These are phyloP conservation scores for Desmodus rotundus DNA, from an alignment of 2,113 vertebrate genomes.

Conservation along the genomic window DNA sequence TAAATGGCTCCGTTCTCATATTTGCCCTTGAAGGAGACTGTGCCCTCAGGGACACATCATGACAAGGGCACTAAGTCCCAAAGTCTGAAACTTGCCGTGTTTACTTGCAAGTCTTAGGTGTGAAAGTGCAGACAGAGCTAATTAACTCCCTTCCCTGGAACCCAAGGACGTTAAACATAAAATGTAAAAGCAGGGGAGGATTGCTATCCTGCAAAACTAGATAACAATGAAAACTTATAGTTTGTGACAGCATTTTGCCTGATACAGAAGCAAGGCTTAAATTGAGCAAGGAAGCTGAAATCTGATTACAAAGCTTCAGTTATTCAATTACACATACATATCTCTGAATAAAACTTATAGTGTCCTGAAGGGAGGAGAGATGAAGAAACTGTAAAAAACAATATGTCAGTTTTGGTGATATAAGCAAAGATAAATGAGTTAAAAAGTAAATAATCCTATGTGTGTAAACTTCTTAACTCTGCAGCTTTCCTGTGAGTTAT, in stretches of 20 bases:
- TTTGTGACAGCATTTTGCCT: constrained; percentile 14
- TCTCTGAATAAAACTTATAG: background rate
- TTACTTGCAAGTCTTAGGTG: background rate
- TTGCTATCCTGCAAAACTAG: background rate
- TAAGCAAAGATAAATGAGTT: background rate
- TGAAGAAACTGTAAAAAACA: background rate
- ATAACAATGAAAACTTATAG: background rate
- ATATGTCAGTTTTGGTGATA: background rate
- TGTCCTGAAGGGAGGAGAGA: background rate
- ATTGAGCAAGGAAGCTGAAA: background rate
- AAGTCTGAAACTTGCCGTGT: background rate
- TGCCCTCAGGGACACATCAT: background rate
- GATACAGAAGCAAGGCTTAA: background rate
- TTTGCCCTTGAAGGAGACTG: background rate
- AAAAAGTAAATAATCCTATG: background rate
- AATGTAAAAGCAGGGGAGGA: background rate
- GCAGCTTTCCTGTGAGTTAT: background rate
- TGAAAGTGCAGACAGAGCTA: background rate
- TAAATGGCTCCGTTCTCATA: background rate
- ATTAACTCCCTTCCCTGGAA: background rate
- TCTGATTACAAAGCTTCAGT: background rate
- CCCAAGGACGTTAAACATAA: background rate
- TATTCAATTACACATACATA: background rate
- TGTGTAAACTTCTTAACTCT: background rate
- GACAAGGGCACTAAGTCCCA: background rate